A percentile compares a stretch with the other conserved stretches of the same genome.
phyloP scores from a whole-genome alignment of 2,888 invertebrate species.

The Andrena marginata region DNA sequence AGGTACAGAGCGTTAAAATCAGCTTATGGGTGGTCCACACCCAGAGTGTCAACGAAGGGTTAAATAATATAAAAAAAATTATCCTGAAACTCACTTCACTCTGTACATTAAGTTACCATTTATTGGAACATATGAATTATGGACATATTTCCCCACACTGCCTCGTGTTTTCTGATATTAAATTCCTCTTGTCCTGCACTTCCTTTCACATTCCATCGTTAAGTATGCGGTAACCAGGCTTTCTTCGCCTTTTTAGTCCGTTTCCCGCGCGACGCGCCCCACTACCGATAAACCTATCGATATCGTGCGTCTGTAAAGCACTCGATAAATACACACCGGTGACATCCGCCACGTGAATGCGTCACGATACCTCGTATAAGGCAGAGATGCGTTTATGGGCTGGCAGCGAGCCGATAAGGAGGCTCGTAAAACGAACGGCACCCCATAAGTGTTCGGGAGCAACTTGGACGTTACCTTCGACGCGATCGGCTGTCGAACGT shows the following conservation, averaged over 20 bases:
- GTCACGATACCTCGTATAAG: constrained; percentile 55
- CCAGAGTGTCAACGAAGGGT: too few relatives aligned
- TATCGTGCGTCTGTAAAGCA: constrained; percentile 28
- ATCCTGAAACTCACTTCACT: too few relatives aligned
- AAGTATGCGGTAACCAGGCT: not conserved
- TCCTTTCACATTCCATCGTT: not conserved
- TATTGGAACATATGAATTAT: not conserved
- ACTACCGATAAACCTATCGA: constrained; percentile 28
- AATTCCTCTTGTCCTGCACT: not conserved
- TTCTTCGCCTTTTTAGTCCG: not conserved
- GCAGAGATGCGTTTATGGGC: constrained; percentile 80
- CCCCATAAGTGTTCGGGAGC: constrained; percentile 72
- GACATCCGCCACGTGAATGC: constrained; percentile 58
- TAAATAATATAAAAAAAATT: too few relatives aligned
- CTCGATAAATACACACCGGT: constrained; percentile 53
- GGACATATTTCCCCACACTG: not conserved
- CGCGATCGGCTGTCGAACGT: constrained; percentile 60
- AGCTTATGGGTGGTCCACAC: too few relatives aligned
- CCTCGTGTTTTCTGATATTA: not conserved
- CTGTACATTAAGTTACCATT: not conserved
- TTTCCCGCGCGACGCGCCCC: constrained; percentile 14
- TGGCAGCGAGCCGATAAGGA: constrained; percentile 81
- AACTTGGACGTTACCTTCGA: constrained; percentile 66
- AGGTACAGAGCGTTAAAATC: too few relatives aligned
- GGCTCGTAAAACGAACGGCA: constrained; percentile 79